A percentile compares a stretch with the other conserved stretches of the same genome.
Evolutionary conservation across 2,797 vertebrate species (phyloP).

Genomic region (Lycodopsis pacificus): DNA sequence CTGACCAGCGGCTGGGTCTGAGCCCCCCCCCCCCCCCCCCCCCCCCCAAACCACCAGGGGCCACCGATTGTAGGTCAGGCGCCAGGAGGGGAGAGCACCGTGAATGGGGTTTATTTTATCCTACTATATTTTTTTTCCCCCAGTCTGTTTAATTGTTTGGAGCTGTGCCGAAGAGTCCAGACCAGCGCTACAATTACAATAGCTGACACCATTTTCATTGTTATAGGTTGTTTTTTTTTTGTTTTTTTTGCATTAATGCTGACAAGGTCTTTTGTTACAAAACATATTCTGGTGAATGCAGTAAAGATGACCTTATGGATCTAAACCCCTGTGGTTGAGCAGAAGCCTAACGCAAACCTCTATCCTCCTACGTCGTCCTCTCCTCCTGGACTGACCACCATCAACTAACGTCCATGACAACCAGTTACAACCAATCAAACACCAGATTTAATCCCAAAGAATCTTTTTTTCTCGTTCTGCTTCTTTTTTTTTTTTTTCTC

Average conservation of each 20-base stretch:
- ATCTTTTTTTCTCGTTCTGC: neutral
- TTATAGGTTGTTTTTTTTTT: constrained; percentile 14
- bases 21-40: constrained; percentile 62
- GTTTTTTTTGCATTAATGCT: constrained; percentile 61
- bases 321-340: constrained; percentile 44
- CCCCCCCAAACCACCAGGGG: constrained; percentile 18
- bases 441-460: constrained; percentile 73
- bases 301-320: constrained; percentile 61
- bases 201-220: constrained; percentile 64
- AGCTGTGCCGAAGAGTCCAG: constrained; percentile 65
- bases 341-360: constrained; percentile 42
- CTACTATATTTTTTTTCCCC: constrained; percentile 36
- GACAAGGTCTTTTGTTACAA: constrained; percentile 62
- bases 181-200: constrained; percentile 57
- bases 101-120: constrained; percentile 68
- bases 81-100: constrained; percentile 57
- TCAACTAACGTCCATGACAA: constrained; percentile 62
- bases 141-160: constrained; percentile 63
- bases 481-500: constrained; percentile 19
- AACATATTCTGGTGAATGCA: constrained; percentile 61
- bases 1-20: constrained; percentile 99
- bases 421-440: constrained; percentile 58
- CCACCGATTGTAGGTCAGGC: constrained; percentile 54
- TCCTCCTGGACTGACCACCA: constrained; percentile 49
- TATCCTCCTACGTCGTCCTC: constrained; percentile 41